Conservation (phyloP, 2,113 vertebrate species). For the Nothoprocta perdicaria region DNA sequence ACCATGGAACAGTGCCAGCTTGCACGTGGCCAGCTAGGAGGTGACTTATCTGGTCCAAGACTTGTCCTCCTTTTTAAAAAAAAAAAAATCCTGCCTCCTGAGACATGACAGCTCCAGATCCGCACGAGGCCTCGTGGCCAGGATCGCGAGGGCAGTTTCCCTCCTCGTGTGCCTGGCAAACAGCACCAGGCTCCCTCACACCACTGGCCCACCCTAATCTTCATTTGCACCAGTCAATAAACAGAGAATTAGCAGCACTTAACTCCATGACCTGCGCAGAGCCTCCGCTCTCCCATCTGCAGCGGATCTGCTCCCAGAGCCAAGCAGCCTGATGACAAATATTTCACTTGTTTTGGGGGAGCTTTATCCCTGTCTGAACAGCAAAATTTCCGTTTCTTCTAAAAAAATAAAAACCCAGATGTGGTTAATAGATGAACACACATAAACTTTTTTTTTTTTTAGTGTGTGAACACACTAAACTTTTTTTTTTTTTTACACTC, state of each 20-base stretch:
- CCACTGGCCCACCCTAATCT: neutral
- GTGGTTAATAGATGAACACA: rapidly evolving
- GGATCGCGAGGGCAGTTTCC: neutral
- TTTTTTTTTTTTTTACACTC: neutral
- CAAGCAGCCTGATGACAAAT: neutral
- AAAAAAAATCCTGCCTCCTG: no score
- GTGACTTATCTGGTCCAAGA: neutral
- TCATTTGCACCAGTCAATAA: slow-evolving; percentile 19
- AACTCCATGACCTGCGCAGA: neutral
- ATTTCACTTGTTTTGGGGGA: neutral
- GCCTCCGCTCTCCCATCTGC: neutral
- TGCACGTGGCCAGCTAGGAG: rapidly evolving
- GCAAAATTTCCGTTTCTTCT: neutral
- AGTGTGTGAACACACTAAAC: rapidly evolving
- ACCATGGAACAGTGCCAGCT: rapidly evolving
- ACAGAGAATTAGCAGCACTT: slow-evolving; percentile 41
- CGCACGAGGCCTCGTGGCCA: rapidly evolving
- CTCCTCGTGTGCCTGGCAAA: slow-evolving; percentile 8
- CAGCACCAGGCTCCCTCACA: neutral
- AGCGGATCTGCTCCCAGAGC: neutral
- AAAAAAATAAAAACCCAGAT: neutral
- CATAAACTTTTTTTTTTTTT: neutral
- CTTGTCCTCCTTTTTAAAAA: neutral
- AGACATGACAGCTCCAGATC: neutral
- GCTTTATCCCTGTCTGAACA: neutral